phyloP scores from a whole-genome alignment of 2,113 vertebrate species.

The Glareola pratincola region DNA sequence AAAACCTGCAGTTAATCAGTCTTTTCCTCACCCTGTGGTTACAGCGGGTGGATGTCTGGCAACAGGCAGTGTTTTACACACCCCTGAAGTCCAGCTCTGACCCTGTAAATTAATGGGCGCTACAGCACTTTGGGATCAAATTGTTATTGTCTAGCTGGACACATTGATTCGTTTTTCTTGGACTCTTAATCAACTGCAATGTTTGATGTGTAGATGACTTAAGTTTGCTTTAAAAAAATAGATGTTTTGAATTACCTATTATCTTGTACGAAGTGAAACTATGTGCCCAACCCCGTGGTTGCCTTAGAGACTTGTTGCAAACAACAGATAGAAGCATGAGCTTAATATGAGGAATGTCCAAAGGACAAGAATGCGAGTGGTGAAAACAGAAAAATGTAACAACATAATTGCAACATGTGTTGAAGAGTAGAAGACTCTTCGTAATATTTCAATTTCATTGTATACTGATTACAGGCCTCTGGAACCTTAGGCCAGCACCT shows the following conservation, averaged over 20 bases:
- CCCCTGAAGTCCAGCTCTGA: not conserved
- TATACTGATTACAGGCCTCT: not conserved
- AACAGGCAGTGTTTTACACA: not conserved
- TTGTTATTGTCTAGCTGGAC: not conserved
- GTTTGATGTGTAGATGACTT: not conserved
- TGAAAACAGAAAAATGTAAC: constrained; percentile 7
- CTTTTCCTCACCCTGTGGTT: not conserved
- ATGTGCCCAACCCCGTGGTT: not conserved
- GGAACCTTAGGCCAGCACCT: not conserved
- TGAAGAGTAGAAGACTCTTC: not conserved
- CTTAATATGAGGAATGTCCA: not conserved
- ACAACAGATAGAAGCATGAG: not conserved
- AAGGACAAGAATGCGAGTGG: not conserved
- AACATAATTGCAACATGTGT: not conserved
- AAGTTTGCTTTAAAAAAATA: not conserved
- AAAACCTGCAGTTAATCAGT: not conserved
- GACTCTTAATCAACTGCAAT: not conserved
- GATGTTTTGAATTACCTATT: constrained; percentile 41
- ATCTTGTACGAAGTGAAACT: constrained; percentile 24
- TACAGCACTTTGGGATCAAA: not conserved
- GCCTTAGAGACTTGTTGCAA: constrained; percentile 21
- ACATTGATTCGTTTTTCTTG: not conserved
- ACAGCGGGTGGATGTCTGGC: not conserved
- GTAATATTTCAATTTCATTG: not conserved
- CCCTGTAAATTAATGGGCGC: not conserved